Evolutionary conservation across 1,140 invertebrate genomes (phyloP).

Genomic region (Brachionus calyciflorus): DNA sequence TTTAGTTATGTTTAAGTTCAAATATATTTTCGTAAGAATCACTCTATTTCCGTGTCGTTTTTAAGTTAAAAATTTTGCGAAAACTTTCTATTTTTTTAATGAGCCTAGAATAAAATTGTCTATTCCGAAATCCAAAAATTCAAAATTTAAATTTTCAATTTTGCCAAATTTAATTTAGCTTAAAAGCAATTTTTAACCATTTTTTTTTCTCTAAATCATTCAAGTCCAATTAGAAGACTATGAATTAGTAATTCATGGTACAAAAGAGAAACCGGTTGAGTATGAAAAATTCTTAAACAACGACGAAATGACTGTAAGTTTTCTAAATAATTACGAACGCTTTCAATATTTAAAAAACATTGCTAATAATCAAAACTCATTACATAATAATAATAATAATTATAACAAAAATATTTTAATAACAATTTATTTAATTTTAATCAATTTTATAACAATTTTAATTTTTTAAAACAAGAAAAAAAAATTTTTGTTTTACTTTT

Average conservation of each 20-base stretch:
- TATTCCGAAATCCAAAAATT: too few relatives aligned
- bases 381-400: too few relatives aligned
- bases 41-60: too few relatives aligned
- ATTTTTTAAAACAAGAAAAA: too few relatives aligned
- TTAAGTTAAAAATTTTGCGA: too few relatives aligned
- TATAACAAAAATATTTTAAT: background rate
- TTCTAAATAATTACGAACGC: constrained; percentile 23
- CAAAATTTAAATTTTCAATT: too few relatives aligned
- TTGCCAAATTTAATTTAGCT: too few relatives aligned
- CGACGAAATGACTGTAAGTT: constrained; percentile 35
- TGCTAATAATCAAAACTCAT: background rate
- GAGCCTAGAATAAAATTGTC: too few relatives aligned
- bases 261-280: constrained; percentile 20
- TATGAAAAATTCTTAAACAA: constrained; percentile 33
- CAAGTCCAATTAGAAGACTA: constrained; percentile 6
- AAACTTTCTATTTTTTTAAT: too few relatives aligned
- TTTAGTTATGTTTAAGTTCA: background rate
- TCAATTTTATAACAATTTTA: background rate
- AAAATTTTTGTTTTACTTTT: too few relatives aligned
- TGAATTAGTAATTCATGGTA: constrained; percentile 35
- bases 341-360: constrained; percentile 23
- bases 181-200: too few relatives aligned
- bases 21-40: background rate
- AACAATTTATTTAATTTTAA: background rate
- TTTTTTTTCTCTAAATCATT: too few relatives aligned